Evolutionary conservation across 2,888 invertebrate genomes (phyloP).

Genomic region (Spilosoma lubricipeda): DNA sequence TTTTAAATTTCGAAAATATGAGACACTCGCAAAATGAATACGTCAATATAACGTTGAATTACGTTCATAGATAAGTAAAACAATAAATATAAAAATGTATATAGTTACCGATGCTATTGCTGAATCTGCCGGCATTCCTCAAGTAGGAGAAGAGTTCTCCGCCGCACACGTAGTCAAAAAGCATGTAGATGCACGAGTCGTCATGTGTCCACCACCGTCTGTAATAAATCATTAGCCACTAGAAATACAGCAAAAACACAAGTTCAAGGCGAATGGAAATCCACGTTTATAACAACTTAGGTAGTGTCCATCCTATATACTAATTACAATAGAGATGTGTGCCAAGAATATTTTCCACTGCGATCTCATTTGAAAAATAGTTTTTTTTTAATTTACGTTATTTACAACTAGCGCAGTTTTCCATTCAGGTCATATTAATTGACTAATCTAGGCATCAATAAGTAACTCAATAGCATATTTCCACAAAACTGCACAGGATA

Average conservation of each 20-base stretch:
- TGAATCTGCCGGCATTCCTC: slow-evolving; percentile 96
- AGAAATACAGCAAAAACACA: slow-evolving; percentile 9
- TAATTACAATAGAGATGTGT: background rate
- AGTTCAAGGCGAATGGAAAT: background rate
- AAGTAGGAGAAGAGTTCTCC: slow-evolving; percentile 99
- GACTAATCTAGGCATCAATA: background rate
- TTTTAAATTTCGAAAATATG: background rate
- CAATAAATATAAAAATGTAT: background rate
- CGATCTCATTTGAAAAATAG: background rate
- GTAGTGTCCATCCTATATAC: background rate
- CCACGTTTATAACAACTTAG: slow-evolving; percentile 9
- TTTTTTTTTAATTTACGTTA: background rate
- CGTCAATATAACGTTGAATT: background rate
- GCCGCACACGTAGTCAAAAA: slow-evolving; percentile 98
- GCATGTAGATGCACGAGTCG: slow-evolving; percentile 96
- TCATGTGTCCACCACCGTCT: slow-evolving; percentile 98
- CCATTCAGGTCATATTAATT: background rate
- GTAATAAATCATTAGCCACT: slow-evolving; percentile 53
- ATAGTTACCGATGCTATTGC: slow-evolving; percentile 91
- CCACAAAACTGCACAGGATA: too few species aligned
- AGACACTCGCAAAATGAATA: background rate
- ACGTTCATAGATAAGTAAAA: background rate
- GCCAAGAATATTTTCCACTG: background rate
- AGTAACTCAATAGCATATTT: background rate
- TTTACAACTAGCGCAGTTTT: background rate